Conservation (phyloP, 2,888 invertebrate genomes). For the Andrena haemorrhoa region DNA sequence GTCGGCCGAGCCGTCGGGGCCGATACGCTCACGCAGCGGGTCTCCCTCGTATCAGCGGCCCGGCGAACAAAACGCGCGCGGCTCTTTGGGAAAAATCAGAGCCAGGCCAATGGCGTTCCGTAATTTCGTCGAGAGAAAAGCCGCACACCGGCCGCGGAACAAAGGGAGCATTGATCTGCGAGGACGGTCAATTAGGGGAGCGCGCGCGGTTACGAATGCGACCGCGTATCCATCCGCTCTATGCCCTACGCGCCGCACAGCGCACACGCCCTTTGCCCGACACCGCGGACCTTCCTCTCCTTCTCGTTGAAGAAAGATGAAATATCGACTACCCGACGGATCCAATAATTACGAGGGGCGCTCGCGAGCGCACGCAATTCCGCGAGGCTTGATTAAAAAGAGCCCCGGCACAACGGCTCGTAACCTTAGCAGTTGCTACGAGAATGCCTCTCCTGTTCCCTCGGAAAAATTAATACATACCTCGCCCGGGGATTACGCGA, state of each 20-base stretch:
- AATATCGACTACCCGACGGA: conserved; percentile 66
- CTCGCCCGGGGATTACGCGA: conserved; percentile 22
- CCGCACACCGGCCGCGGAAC: conserved; percentile 64
- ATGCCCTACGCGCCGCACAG: neutral
- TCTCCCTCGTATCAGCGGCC: conserved; percentile 47
- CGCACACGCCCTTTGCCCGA: neutral
- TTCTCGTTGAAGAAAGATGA: conserved; percentile 58
- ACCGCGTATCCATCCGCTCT: conserved; percentile 1
- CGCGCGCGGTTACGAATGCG: conserved; percentile 47
- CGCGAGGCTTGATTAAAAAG: conserved; percentile 72
- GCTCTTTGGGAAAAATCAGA: conserved; percentile 47
- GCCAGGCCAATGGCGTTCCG: conserved; percentile 61
- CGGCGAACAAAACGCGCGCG: conserved; percentile 42
- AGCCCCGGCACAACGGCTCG: conserved; percentile 40
- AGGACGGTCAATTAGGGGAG: conserved; percentile 76
- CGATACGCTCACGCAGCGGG: conserved; percentile 53
- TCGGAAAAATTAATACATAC: conserved; percentile 35
- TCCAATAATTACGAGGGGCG: conserved; percentile 69
- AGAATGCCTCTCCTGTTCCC: conserved; percentile 38
- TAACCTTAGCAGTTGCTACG: conserved; percentile 52
- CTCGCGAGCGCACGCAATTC: conserved; percentile 44
- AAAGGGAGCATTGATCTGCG: conserved; percentile 75
- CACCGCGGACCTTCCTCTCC: neutral
- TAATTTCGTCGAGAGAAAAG: conserved; percentile 67
- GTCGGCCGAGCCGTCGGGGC: conserved; percentile 28